Evolutionary conservation across 2,888 invertebrate species (phyloP), one percentile per base, ranked within the genome.

Genomic region (Drosophila mimetica): DNA sequence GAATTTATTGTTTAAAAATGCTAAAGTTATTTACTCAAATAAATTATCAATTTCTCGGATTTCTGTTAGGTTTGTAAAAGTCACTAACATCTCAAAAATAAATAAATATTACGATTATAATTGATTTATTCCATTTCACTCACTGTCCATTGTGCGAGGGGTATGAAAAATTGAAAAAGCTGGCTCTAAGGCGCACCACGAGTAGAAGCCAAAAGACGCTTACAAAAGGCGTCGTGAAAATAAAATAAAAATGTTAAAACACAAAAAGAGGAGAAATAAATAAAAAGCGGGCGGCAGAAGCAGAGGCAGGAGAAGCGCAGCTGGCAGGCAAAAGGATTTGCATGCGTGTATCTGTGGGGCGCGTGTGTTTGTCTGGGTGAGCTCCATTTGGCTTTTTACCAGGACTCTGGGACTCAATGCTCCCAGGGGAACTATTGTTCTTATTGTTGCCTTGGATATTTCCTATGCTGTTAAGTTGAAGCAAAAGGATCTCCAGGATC

Each of bases 391-490:
- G 88, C 87, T 80, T 84, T 86, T 86, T 75, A 78, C 80, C 76
- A 72, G 77, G 52, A 42, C 59, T 54, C 65, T 44, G 64, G 72
- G 53, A 66, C 63, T 61, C 67, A 74, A 66, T 77, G 87, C 76
- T 85, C 89, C 83, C 88, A 57, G 69, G 89, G 87, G 90, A 87
- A 88, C 90, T 86, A 90, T 90, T 90, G 89, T 86, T 87, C 82
- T 89, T 88, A 90, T 83, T 80, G 86, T 88, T 89, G 84, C 77
- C 77, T 79, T 78, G 82, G 84, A 83, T 77, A 85, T 86, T 83
- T 88, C 76, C 79, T 85, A 85, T 84, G 78, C 81, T 86, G 84
- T 86, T 85, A 88, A 88, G 84, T 83, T 86, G 84, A 88, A 86
- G 86, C 88, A 88, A 74, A 88, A 86, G 84, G 84, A 86, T 78